Conservation (phyloP, 2,113 vertebrate genomes). For the Paramisgurnus dabryanus region DNA sequence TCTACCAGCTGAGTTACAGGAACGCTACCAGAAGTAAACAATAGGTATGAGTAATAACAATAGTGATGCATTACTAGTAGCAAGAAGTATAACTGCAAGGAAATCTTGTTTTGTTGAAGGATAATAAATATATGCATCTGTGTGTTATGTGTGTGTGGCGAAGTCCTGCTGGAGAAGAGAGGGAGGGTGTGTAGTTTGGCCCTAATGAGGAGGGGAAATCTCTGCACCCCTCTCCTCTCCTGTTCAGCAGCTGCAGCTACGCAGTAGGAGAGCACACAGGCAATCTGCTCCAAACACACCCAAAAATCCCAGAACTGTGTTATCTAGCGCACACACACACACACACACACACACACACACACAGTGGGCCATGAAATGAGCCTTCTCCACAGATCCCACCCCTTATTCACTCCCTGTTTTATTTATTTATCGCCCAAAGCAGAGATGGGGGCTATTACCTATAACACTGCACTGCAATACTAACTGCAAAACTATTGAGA, state of each 20-base stretch:
- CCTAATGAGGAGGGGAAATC: constrained; percentile 31
- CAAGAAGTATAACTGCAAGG: too few species aligned
- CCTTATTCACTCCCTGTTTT: constrained; percentile 29
- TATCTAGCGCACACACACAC: constrained; percentile 32
- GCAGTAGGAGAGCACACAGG: constrained; percentile 51
- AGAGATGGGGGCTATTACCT: constrained; percentile 1
- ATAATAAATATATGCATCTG: not conserved
- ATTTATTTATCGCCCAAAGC: constrained; percentile 41
- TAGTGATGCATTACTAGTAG: too few species aligned
- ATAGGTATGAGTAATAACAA: too few species aligned
- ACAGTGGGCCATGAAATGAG: constrained; percentile 41
- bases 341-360: constrained; percentile 33
- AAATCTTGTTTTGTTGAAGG: too few species aligned
- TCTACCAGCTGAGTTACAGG: too few species aligned
- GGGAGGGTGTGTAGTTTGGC: constrained; percentile 30
- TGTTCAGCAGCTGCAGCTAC: constrained; percentile 53
- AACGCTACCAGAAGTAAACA: too few species aligned
- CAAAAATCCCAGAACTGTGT: constrained; percentile 48
- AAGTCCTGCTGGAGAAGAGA: constrained; percentile 29
- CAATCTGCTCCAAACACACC: constrained; percentile 54
- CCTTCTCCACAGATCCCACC: constrained; percentile 32
- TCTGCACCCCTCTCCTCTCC: constrained; percentile 16
- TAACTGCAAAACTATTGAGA: not conserved
- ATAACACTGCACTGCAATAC: not conserved
- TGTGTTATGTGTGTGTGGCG: constrained; percentile 4